A percentile compares a stretch with the other conserved stretches of the same genome.
Evolutionary conservation across 2,888 invertebrate species (phyloP).

Genomic region (Meta bourneti): DNA sequence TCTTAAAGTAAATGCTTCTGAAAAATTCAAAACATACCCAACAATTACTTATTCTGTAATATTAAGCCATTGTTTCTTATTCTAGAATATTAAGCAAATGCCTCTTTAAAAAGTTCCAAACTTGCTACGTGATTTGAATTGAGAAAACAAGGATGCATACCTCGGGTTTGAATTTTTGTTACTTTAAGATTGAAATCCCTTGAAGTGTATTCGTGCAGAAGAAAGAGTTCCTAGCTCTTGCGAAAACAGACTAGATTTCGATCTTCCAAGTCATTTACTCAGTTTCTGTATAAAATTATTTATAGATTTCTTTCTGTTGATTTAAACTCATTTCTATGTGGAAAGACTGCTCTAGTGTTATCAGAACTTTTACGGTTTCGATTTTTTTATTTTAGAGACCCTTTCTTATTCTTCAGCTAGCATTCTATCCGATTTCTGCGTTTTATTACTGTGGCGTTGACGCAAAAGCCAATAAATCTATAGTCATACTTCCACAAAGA

Average conservation of each 20-base stretch:
- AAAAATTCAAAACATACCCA: too few relatives aligned
- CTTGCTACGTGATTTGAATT: too few relatives aligned
- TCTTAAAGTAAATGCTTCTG: too few relatives aligned
- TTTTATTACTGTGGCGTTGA: conserved; percentile 12
- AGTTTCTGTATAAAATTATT: neutral
- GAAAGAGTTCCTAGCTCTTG: too few relatives aligned
- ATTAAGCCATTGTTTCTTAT: too few relatives aligned
- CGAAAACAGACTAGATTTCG: neutral
- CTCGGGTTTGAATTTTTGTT: too few relatives aligned
- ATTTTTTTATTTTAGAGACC: neutral
- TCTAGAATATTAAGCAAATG: too few relatives aligned
- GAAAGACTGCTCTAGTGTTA: neutral
- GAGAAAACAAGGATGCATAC: too few relatives aligned
- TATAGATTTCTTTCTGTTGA: neutral
- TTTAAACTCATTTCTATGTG: neutral
- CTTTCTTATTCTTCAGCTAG: neutral
- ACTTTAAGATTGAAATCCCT: too few relatives aligned
- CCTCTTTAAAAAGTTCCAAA: too few relatives aligned
- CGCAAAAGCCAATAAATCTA: conserved; percentile 27
- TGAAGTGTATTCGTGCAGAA: too few relatives aligned
- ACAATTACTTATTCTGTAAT: too few relatives aligned
- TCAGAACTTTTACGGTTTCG: neutral
- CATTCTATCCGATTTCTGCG: neutral
- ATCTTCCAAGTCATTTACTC: neutral
- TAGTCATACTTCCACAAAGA: neutral